These are phyloP conservation scores for Deroptyus accipitrinus DNA, from an alignment of 2,113 vertebrate genomes.

Conservation along the genomic window DNA sequence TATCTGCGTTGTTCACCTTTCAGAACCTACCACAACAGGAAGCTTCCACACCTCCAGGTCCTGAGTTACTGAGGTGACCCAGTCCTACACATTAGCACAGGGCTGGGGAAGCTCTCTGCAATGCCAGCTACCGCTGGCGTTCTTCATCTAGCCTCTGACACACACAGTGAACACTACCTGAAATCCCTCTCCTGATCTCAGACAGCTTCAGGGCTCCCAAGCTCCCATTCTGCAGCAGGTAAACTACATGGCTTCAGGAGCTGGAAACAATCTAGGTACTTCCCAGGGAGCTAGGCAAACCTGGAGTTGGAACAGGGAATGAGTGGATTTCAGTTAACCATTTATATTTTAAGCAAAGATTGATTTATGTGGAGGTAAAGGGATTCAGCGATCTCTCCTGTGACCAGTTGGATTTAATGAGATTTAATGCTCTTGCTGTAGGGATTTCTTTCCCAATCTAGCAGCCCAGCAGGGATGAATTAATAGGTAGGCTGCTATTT, in stretches of 20 bases:
- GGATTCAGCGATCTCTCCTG: conserved; percentile 9
- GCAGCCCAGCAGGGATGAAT: conserved; percentile 4
- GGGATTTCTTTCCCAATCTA: conserved; percentile 35
- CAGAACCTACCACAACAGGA: neutral
- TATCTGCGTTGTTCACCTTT: neutral
- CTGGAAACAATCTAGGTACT: conserved; percentile 26
- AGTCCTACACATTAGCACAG: neutral
- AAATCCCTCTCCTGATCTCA: neutral
- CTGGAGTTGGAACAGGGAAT: neutral
- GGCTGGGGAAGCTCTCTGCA: neutral
- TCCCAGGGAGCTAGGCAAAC: conserved; percentile 18
- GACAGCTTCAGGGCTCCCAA: neutral
- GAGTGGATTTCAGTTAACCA: neutral
- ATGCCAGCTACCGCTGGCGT: neutral
- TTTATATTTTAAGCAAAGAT: conserved; percentile 8
- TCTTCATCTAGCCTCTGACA: neutral
- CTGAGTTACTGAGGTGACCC: neutral
- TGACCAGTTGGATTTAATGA: conserved; percentile 39
- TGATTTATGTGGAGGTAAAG: conserved; percentile 22
- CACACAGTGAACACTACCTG: neutral
- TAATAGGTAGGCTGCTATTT: conserved; percentile 23
- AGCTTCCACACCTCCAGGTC: neutral
- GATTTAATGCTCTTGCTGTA: conserved; percentile 14
- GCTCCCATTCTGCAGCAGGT: neutral
- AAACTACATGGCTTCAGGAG: neutral